Conservation (phyloP, 2,113 vertebrate species). For the Dolichallabes microphthalmus region DNA sequence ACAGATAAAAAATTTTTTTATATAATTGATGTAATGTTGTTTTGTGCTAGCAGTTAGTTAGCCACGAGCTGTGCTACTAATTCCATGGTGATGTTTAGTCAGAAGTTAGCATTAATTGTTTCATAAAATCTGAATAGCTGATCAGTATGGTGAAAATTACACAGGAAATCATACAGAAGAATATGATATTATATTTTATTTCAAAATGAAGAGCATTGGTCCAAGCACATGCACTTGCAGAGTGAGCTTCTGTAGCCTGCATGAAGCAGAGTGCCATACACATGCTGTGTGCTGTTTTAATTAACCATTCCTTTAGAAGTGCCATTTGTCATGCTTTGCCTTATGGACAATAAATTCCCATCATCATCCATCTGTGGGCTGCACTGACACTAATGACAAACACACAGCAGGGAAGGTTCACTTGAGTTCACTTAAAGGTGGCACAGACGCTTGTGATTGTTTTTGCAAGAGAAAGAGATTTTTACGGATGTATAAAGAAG, state of each 20-base stretch:
- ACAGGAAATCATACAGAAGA: no score
- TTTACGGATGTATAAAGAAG: not conserved
- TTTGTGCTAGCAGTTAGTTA: no score
- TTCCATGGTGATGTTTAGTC: no score
- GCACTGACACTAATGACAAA: not conserved
- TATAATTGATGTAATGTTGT: no score
- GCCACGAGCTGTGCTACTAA: no score
- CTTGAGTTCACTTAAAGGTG: not conserved
- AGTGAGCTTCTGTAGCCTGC: not conserved
- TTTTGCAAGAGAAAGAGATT: not conserved
- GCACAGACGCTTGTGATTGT: not conserved
- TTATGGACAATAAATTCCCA: not conserved
- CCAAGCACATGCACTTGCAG: not conserved
- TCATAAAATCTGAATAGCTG: no score
- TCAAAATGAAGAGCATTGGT: not conserved
- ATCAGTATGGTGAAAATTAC: no score
- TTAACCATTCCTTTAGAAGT: not conserved
- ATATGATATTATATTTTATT: not conserved
- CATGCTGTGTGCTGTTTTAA: not conserved
- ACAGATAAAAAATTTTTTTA: no score
- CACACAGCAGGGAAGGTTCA: not conserved
- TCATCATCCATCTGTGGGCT: not conserved
- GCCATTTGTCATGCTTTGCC: not conserved
- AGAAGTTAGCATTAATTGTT: no score
- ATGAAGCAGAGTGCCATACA: not conserved